Base-by-base conservation (phyloP, 2,797 vertebrate species). In the Alauda arvensis region DNA sequence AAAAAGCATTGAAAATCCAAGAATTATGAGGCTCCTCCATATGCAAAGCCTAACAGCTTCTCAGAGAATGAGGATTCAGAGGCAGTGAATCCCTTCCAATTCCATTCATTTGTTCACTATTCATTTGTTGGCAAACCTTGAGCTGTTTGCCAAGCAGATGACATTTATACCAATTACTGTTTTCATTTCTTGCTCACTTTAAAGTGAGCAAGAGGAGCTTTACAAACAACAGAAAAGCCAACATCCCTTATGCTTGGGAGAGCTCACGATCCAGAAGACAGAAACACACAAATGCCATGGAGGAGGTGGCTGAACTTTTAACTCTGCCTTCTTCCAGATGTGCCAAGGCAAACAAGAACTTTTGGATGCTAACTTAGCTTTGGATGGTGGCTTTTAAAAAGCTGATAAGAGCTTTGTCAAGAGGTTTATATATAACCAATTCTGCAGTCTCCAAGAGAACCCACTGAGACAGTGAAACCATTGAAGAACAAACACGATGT, bases 141-240 rank as follows among this genome's bases (percentile, higher is more conserved):
- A 88, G 83, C 79, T 76, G 83, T 85, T 86, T 80, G 49, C 83
- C 69, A 83, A 82, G 75, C 78, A 76, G 68, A 46, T 92, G 91
- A 95, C 90, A 85, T 92, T 91, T 91, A 82, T 37, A 71, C 18
- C 87, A 89, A 66, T 83, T 91, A 93, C 79, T 88, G 67, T 90
- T 87, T 93, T 86, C 51, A 63, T 76, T 91, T 51, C 66, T 88
- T 59, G 45, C 46, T 91, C 71, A 72, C 61, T 85, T 56, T 31
- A 45, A 57, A 88, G 46, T 53, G 56, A 60, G 51, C 61, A 91
- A 92, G 70, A 88, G 25, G n/a, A 63, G 31, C 71, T 79, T 88
- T 78, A 40, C 78, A 88, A 79, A 68, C 37, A 68, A 80, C 67
- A 61, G 48, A 71, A 91, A 81, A 81, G 24, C 24, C 72, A 78